Evolutionary conservation across 2,113 vertebrate genomes (phyloP).

Genomic region (Rhombomys opimus): DNA sequence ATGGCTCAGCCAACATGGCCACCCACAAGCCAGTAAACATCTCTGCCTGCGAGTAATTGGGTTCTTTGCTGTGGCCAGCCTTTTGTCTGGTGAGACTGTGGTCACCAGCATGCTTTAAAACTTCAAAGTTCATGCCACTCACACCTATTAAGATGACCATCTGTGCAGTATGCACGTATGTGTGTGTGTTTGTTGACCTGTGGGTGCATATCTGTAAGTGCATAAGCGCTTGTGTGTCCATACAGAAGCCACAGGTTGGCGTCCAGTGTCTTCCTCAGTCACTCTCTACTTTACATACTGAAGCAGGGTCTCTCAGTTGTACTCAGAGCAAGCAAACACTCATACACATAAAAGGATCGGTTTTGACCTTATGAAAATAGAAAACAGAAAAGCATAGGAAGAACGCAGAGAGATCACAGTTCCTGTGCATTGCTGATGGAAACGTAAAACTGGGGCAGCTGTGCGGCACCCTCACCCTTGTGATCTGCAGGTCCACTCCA

Average conservation of each 20-base stretch:
- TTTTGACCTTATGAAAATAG: not conserved
- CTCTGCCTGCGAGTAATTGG: not conserved
- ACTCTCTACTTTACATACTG: not conserved
- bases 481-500: not conserved
- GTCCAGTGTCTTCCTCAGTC: not conserved
- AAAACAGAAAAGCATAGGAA: not conserved
- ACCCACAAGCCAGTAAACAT: not conserved
- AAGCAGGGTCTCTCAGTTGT: not conserved
- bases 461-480: fast-evolving
- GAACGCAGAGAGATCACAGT: not conserved
- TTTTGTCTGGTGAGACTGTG: not conserved
- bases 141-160: not conserved
- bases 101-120: not conserved
- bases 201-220: not conserved
- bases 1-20: not conserved
- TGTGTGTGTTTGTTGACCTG: not conserved
- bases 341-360: not conserved
- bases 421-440: not conserved
- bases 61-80: not conserved
- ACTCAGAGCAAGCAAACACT: not conserved
- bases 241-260: not conserved
- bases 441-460: not conserved
- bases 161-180: not conserved
- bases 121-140: not conserved
- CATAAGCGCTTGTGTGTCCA: not conserved